Evolutionary conservation across 2,888 invertebrate genomes (phyloP).

Genomic region (Agrochola lota): DNA sequence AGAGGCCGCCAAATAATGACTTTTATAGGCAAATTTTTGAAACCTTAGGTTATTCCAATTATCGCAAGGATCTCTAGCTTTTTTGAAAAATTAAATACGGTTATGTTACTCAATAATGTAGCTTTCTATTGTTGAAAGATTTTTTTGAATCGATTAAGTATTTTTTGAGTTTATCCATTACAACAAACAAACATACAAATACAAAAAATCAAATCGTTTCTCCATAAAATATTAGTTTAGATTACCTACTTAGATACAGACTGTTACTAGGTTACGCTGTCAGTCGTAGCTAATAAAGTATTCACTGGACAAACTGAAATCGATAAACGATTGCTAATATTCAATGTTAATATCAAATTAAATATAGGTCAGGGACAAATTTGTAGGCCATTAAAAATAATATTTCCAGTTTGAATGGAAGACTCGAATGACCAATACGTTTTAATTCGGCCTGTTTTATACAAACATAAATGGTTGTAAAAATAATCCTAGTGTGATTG

Average conservation of each 20-base stretch:
- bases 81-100: too few relatives aligned
- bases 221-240: too few relatives aligned
- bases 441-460: neutral
- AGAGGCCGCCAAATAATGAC: too few relatives aligned
- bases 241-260: neutral
- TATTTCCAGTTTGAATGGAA: neutral
- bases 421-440: neutral
- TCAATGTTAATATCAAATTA: neutral
- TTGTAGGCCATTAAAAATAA: neutral
- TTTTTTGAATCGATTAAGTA: too few relatives aligned
- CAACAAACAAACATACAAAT: too few relatives aligned
- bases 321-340: neutral
- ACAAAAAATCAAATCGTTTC: too few relatives aligned
- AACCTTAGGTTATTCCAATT: too few relatives aligned
- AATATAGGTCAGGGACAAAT: neutral
- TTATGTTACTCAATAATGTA: too few relatives aligned
- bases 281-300: neutral
- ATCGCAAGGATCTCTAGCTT: too few relatives aligned
- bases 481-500: neutral
- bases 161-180: too few relatives aligned
- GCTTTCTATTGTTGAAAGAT: too few relatives aligned
- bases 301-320: slow-evolving; percentile 13
- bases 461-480: neutral
- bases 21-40: too few relatives aligned
- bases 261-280: neutral